These are phyloP conservation scores for Chrysina gloriosa DNA, from an alignment of 2,888 invertebrate species.

Conservation along the genomic window DNA sequence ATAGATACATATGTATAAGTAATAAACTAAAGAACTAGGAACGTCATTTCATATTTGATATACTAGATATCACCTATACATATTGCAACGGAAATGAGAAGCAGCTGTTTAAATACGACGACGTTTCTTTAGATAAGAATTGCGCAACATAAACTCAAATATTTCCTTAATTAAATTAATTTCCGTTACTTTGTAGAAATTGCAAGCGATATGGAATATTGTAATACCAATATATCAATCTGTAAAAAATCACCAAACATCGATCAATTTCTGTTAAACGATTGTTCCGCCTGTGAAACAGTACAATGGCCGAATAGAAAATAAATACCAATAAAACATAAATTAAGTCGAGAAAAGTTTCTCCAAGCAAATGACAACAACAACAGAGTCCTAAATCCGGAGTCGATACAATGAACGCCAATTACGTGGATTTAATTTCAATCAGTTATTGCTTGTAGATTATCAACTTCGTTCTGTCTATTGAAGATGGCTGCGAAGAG, in stretches of 20 bases:
- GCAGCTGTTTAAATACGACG: neutral
- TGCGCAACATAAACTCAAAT: too few species aligned
- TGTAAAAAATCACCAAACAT: neutral
- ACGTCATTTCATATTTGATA: too few species aligned
- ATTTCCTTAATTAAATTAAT: too few species aligned
- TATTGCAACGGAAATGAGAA: neutral
- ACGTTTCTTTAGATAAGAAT: neutral
- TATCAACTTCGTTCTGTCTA: neutral
- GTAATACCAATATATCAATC: neutral
- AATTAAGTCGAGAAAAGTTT: too few species aligned
- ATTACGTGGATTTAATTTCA: constrained; percentile 39
- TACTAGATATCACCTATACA: neutral
- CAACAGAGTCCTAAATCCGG: neutral
- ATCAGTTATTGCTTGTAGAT: neutral
- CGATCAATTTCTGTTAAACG: constrained; percentile 16
- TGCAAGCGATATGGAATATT: too few species aligned
- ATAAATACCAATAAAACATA: too few species aligned
- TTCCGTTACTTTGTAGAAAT: too few species aligned
- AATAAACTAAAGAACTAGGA: too few species aligned
- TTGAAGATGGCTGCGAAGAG: too few species aligned
- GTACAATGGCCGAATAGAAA: constrained; percentile 24
- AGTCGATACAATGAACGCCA: constrained; percentile 7
- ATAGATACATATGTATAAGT: too few species aligned
- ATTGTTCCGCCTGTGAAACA: constrained; percentile 21
- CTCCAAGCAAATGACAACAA: neutral